Base-by-base conservation (phyloP, 2,888 invertebrate genomes). In the Bombylius discolor region DNA sequence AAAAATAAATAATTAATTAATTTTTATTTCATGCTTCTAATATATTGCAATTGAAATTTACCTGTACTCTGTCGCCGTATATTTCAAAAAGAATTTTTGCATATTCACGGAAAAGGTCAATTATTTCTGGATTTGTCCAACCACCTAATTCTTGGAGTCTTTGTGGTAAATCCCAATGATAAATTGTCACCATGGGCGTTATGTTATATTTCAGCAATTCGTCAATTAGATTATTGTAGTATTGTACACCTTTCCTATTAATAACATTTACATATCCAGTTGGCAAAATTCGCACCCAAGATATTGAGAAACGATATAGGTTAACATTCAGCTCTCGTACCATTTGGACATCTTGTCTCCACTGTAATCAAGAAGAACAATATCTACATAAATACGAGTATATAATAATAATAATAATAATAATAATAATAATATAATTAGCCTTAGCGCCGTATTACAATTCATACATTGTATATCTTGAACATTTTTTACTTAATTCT, bases 271-370 rank as follows among this genome's bases (percentile, higher is more conserved):
- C 77, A 56, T 80, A 76, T 11, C 87, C 89, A 12, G 77, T 79
- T 0, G 89, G 87, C 60, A 90, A 72, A 50, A 91, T 77, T 52
- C 90, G 75, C 0, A 85, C 72, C 90, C 90, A 91, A 1, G 87
- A 81, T 62, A 87, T 77, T 1, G 85, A 86, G 69, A 87, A 87
- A 47, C 86, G 77, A 69, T 86, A 87, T 58, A 82, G 78, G 61
- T 82, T 73, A 0, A 83, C 83, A 12, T 82, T 81, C 5, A 84
- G 69, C 60, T 82, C 78, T 51, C 75, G 76, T 4, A 84, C 70
- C 77, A 84, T 78, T 69, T 81, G 76, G 0, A 80, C 80, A 66
- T 85, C 84, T 47, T 79, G 74, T 58, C 79, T 79, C 74, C 74
- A 74, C 74, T 74, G 58, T 4, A 65, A 63, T 44, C 31, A 52